A percentile compares a stretch with the other conserved stretches of the same genome.
Evolutionary conservation across 2,797 vertebrate genomes (phyloP).

Genomic region (Smutsia temminckii): DNA sequence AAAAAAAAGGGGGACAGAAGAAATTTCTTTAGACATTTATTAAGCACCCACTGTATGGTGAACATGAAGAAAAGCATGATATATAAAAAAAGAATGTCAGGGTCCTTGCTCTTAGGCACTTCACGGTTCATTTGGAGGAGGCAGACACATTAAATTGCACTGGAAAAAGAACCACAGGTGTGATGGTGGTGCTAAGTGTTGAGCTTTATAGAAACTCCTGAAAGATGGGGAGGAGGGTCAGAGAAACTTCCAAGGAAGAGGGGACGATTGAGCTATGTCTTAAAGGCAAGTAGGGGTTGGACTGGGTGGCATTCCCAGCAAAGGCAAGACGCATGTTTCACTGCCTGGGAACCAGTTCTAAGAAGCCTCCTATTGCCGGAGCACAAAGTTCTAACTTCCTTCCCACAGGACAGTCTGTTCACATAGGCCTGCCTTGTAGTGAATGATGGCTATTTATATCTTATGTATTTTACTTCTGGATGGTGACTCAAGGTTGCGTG

Average conservation of each 20-base stretch:
- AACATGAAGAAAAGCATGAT: neutral
- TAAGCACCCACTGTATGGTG: neutral
- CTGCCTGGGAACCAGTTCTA: neutral
- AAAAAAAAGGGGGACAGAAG: neutral
- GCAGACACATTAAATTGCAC: neutral
- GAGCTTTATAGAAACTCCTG: neutral
- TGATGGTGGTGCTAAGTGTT: neutral
- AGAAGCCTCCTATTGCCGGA: neutral
- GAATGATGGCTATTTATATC: neutral
- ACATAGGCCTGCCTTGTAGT: neutral
- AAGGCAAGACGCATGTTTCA: neutral
- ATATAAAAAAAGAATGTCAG: neutral
- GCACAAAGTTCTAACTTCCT: neutral
- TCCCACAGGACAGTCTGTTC: neutral
- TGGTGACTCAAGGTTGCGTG: neutral
- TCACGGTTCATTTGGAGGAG: neutral
- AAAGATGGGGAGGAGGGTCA: no score
- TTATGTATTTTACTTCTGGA: neutral
- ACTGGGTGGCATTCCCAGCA: neutral
- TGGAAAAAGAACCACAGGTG: neutral
- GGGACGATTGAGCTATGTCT: rapidly evolving
- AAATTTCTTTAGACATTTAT: neutral
- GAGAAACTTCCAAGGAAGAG: neutral
- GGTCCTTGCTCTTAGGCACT: neutral
- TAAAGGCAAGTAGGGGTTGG: neutral